Evolutionary conservation across 2,797 vertebrate genomes (phyloP).

Genomic region (Enoplosus armatus): DNA sequence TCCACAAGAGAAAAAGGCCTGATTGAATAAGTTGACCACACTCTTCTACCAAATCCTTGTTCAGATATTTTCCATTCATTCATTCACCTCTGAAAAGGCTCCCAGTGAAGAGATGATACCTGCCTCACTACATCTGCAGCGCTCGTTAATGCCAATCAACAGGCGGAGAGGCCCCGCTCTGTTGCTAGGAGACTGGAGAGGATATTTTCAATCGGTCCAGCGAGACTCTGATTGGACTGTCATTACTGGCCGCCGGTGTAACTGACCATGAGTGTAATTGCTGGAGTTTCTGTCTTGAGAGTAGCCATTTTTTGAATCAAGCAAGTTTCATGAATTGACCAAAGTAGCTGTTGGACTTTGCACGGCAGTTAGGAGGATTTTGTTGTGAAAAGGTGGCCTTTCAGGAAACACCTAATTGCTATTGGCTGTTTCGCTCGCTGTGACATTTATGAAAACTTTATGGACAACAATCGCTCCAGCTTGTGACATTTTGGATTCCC

Average conservation of each 20-base stretch:
- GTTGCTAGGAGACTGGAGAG: slow-evolving; percentile 75
- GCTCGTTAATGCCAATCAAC: slow-evolving; percentile 66
- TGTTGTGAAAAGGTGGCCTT: slow-evolving; percentile 57
- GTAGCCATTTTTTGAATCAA: slow-evolving; percentile 14
- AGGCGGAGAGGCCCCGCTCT: slow-evolving; percentile 38
- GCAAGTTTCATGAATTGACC: background rate
- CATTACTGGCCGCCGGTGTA: slow-evolving; percentile 26
- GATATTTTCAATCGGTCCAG: slow-evolving; percentile 40
- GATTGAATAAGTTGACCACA: background rate
- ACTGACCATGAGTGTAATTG: slow-evolving; percentile 37
- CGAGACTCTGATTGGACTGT: slow-evolving; percentile 45
- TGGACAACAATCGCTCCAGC: slow-evolving; percentile 67
- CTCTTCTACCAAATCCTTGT: background rate
- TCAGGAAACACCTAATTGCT: slow-evolving; percentile 72
- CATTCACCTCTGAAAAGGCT: slow-evolving; percentile 22
- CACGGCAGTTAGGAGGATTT: slow-evolving; percentile 1
- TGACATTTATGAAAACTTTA: slow-evolving; percentile 86
- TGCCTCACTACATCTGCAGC: slow-evolving; percentile 17
- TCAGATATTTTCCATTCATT: slow-evolving; percentile 7
- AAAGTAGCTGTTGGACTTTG: background rate
- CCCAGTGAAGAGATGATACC: slow-evolving; percentile 17
- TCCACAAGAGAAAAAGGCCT: no score
- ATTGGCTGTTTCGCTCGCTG: slow-evolving; percentile 55
- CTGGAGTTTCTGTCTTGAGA: slow-evolving; percentile 21
- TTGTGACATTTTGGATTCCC: slow-evolving; percentile 82